A percentile compares a stretch with the other conserved stretches of the same genome.
These are phyloP conservation scores for Urophycis tenuis DNA, from an alignment of 2,797 vertebrate genomes.

Conservation along the genomic window DNA sequence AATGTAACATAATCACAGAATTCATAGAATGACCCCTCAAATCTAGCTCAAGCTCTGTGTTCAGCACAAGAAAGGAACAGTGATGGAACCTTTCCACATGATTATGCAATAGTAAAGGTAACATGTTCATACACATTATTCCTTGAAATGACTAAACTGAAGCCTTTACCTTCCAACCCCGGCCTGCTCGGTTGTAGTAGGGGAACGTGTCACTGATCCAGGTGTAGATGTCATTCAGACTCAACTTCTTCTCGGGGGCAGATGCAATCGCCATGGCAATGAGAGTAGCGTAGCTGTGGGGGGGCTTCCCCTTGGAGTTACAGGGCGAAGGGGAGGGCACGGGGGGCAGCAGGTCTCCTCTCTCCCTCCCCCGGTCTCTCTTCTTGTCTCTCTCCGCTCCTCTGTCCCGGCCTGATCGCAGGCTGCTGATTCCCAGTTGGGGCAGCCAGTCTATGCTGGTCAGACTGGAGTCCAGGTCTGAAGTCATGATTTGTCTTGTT, in stretches of 20 bases:
- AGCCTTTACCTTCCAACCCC: constrained; percentile 91
- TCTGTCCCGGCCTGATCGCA: constrained; percentile 79
- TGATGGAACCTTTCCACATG: not conserved
- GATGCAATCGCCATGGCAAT: constrained; percentile 94
- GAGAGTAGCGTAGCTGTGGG: constrained; percentile 95
- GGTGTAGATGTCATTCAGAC: constrained; percentile 95
- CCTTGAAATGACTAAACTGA: not conserved
- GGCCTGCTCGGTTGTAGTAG: constrained; percentile 88
- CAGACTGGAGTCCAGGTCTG: constrained; percentile 90
- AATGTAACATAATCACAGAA: not conserved
- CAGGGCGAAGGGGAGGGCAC: constrained; percentile 52
- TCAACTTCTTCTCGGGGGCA: constrained; percentile 87
- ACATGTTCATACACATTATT: not conserved
- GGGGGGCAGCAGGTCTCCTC: constrained; percentile 63
- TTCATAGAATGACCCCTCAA: not conserved
- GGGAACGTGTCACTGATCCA: constrained; percentile 98
- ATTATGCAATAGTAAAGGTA: not conserved
- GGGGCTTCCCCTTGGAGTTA: constrained; percentile 80
- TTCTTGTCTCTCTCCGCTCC: constrained; percentile 66
- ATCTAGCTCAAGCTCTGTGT: not conserved
- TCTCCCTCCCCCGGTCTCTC: constrained; percentile 76
- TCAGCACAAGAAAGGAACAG: not conserved
- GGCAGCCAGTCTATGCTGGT: constrained; percentile 99
- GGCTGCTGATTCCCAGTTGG: constrained; percentile 85
- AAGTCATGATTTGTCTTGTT: constrained; percentile 76